Evolutionary conservation across 2,888 invertebrate genomes (phyloP), one percentile per base, ranked within the genome.

Genomic region (Orgyia antiqua): DNA sequence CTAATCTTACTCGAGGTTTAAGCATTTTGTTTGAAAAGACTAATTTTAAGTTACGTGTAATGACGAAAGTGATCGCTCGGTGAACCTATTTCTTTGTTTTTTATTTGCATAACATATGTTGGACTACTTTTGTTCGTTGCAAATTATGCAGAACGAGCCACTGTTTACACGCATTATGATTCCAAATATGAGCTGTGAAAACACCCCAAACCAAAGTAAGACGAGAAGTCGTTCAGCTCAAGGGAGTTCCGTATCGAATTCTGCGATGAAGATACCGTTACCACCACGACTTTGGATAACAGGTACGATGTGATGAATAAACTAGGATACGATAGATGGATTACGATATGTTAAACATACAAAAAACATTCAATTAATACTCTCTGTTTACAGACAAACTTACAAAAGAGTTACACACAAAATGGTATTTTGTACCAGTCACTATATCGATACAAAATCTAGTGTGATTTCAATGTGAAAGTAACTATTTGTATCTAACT

Each of bases 241-340:
- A 74, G 82, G 77, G 58, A 64, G 62, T 51, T 61, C 63, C 46
- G 42, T 70, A 51, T 65, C 67, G 38, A 79, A 71, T 59, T 64
- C 80, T 51, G 61, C 72, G 28, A 69, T 83, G 68, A 86, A 82
- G 70, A 82, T 87, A 71, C 87, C 87, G 58, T 68, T 86, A 56
- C 87, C 87, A 42, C 87, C 87, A 51, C 75, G 80, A 58, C 63
- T 79, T 51, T 84, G 82, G 80, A 76, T 82, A 38, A 82, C 84
- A 70, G 87, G 87, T 83, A 68, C n/a, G n/a, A n/a, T n/a, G n/a
- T n/a, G n/a, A n/a, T n/a, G n/a, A n/a, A n/a, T n/a, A n/a, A n/a
- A n/a, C n/a, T n/a, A n/a, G n/a, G n/a, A n/a, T n/a, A n/a, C n/a
- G n/a, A n/a, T n/a, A n/a, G n/a, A n/a, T n/a, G n/a, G n/a, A n/a